Evolutionary conservation across 2,888 invertebrate species (phyloP).

Genomic region (Globia sparganii): DNA sequence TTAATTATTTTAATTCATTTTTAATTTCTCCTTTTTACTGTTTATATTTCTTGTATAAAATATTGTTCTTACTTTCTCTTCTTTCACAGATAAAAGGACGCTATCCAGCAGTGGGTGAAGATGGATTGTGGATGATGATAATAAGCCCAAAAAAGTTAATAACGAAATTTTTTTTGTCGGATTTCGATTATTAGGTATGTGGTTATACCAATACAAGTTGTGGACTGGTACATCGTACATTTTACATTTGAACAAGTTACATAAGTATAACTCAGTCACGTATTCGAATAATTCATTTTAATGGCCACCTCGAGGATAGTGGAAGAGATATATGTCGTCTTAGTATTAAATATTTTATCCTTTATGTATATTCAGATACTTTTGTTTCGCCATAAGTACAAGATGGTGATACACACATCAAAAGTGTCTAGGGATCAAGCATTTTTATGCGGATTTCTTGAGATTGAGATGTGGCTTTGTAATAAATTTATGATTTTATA

Average conservation of each 20-base stretch:
- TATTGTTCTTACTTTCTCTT: not conserved
- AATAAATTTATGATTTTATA: too few relatives aligned
- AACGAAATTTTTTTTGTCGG: not conserved
- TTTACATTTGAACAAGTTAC: conserved; percentile 48
- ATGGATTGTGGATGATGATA: not conserved
- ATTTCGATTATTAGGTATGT: too few relatives aligned
- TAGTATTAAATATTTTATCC: conserved; percentile 66
- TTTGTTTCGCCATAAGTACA: conserved; percentile 43
- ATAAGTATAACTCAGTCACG: conserved; percentile 57
- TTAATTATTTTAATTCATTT: not conserved
- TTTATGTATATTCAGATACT: conserved; percentile 57
- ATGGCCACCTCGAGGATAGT: conserved; percentile 65
- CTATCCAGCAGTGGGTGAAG: too few relatives aligned
- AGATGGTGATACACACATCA: conserved; percentile 23
- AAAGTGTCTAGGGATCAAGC: too few relatives aligned
- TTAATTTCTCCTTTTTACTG: not conserved
- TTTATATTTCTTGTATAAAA: not conserved
- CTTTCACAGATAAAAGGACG: not conserved
- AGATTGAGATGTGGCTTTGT: too few relatives aligned
- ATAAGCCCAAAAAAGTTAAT: not conserved
- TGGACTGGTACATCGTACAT: conserved; percentile 40
- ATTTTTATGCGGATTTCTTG: too few relatives aligned
- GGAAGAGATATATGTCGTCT: conserved; percentile 60
- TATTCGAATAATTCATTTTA: conserved; percentile 69
- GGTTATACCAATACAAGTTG: not conserved